Percentiles rank a stretch among this genome's conserved stretches.
Conservation (phyloP, 2,888 invertebrate genomes). For the Drosophila putrida region DNA sequence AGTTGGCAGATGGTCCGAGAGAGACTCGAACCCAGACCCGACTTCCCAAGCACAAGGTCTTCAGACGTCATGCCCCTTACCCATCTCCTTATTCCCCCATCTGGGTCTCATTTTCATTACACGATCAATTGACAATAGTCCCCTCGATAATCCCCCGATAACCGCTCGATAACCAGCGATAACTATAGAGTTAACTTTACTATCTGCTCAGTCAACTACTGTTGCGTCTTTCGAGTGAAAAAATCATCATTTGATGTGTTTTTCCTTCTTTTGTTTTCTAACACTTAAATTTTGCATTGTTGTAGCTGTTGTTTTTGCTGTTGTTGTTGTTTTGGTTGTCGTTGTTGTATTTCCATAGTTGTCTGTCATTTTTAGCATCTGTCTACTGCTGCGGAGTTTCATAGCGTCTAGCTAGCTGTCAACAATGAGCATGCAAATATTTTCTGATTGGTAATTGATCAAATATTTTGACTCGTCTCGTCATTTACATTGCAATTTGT, state of each 20-base stretch:
- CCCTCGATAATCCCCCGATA: background rate
- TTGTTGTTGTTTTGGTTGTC: background rate
- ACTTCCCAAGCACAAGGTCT: slow-evolving; percentile 29
- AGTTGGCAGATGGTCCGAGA: slow-evolving; percentile 7
- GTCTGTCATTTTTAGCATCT: slow-evolving; percentile 75
- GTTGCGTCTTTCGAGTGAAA: slow-evolving; percentile 56
- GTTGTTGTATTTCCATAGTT: slow-evolving; percentile 70
- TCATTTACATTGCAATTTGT: slow-evolving; percentile 42
- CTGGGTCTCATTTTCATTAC: slow-evolving; percentile 67
- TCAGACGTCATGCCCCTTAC: background rate
- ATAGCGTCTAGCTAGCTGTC: slow-evolving; percentile 64
- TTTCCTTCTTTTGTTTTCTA: slow-evolving; percentile 56
- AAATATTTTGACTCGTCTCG: slow-evolving; percentile 55
- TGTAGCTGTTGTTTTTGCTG: slow-evolving; percentile 8
- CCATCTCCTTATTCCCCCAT: background rate
- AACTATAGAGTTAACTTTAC: slow-evolving; percentile 9
- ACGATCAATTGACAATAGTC: slow-evolving; percentile 58
- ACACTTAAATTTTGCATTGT: slow-evolving; percentile 38
- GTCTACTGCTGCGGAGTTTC: slow-evolving; percentile 71
- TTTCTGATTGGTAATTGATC: slow-evolving; percentile 60
- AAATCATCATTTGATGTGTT: slow-evolving; percentile 3
- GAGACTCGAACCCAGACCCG: slow-evolving; percentile 12
- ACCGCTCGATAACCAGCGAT: slow-evolving; percentile 7
- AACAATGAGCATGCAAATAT: slow-evolving; percentile 54
- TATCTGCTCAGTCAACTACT: slow-evolving; percentile 45